A percentile compares a stretch with the other conserved stretches of the same genome.
phyloP scores from a whole-genome alignment of 2,113 vertebrate genomes.

The Cygnus atratus region DNA sequence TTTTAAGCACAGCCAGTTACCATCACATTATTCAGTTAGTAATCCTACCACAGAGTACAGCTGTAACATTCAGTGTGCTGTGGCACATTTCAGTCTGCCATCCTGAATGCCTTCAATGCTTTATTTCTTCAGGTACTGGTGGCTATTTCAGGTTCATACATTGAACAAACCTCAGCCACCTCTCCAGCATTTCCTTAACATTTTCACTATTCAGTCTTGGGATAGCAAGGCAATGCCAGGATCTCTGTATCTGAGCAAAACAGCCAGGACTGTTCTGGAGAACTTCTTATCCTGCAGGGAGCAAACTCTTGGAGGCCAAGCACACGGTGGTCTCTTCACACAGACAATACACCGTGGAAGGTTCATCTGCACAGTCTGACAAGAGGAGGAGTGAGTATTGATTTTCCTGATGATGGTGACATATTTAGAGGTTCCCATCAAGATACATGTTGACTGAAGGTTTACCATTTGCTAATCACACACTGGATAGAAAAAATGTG shows the following conservation, averaged over 20 bases:
- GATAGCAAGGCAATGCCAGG: background rate
- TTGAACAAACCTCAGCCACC: background rate
- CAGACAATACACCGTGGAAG: background rate
- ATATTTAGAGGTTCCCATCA: background rate
- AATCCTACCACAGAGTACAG: background rate
- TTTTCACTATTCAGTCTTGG: background rate
- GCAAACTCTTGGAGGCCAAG: background rate
- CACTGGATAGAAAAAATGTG: background rate
- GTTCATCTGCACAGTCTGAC: background rate
- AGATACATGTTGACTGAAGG: background rate
- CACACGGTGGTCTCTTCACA: background rate
- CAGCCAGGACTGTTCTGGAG: background rate
- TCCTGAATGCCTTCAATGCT: background rate
- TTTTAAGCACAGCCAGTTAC: background rate
- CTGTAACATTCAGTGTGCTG: background rate
- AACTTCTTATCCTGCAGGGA: background rate
- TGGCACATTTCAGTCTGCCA: background rate
- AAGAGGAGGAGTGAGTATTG: background rate
- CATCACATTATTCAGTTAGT: background rate
- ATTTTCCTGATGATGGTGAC: background rate
- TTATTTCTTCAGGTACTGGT: background rate
- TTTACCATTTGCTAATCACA: background rate
- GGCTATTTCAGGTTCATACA: conserved; percentile 15
- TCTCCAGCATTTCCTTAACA: background rate
- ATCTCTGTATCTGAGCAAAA: background rate